phyloP scores from a whole-genome alignment of 2,797 vertebrate genomes.

The Megaceryle alcyon region DNA sequence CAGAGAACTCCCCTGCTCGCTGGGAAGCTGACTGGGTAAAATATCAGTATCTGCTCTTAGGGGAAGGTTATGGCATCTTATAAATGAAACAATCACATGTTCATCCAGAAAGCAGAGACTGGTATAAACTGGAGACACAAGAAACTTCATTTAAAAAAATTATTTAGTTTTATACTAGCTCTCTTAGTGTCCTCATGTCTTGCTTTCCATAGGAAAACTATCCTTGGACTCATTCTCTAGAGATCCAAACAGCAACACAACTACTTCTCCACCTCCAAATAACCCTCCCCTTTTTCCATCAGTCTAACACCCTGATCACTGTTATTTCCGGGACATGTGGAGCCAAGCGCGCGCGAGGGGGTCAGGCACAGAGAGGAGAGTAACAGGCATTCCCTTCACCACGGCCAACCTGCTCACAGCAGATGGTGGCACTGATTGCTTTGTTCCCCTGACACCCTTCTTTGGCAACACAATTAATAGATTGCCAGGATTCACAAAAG shows the following conservation, averaged over 20 bases:
- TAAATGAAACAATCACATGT: neutral
- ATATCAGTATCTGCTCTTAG: neutral
- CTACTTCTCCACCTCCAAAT: neutral
- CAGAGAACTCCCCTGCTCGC: fast-evolving
- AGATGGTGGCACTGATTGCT: slow-evolving; percentile 55
- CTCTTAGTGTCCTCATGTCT: neutral
- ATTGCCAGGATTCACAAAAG: neutral
- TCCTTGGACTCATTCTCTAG: neutral
- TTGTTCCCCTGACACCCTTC: slow-evolving; percentile 26
- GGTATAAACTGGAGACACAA: neutral
- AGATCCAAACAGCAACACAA: neutral
- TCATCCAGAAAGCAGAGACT: neutral
- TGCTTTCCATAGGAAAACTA: neutral
- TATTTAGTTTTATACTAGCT: neutral
- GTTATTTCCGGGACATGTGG: fast-evolving
- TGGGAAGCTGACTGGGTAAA: neutral
- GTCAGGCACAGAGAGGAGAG: neutral
- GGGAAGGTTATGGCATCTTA: neutral
- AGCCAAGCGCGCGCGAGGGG: neutral
- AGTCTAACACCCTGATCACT: neutral
- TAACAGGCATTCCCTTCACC: neutral
- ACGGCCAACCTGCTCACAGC: neutral
- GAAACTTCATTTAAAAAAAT: neutral
- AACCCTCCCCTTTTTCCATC: neutral
- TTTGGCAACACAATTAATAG: neutral